Evolutionary conservation across 2,888 invertebrate genomes (phyloP), one percentile per base, ranked within the genome.

Genomic region (Ophonus ardosiacus): DNA sequence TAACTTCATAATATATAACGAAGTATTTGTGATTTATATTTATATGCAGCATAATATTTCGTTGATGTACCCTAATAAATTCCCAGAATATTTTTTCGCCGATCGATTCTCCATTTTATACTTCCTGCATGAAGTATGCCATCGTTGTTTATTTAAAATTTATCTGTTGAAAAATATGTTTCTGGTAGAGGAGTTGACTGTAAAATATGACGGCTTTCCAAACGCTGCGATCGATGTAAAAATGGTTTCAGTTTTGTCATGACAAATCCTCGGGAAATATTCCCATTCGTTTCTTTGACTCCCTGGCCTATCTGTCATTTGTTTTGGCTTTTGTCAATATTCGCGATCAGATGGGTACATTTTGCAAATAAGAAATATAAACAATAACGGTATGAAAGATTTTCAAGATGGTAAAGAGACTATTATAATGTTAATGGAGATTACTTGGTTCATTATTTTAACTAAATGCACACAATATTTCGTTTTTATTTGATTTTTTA

Each of bases 181-280:
- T 40, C 43, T 74, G 43, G 18, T 43, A 13, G 40, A 43, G 40
- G 40, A 74, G 40, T 51, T 74, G 71, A 74, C 43, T 43, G 71
- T 74, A 74, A 74, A 74, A 74, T 74, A 74, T 74, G 71, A 43
- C 43, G 51, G 43, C 71, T 74, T 74, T 38, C 40, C 43, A 74
- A 51, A 74, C 17, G 71, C 18, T 15, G 43, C 71, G 71, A 74
- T 74, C 71, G 40, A 74, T 74, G 43, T 43, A 74, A 74, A 68
- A 74, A 74, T 74, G 71, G 71, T 43, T 74, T 74, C 71, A 43
- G 71, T 43, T 74, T 74, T 74, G 71, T 74, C 43, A 43, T 74
- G 71, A 74, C 71, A 74, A 74, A 74, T 74, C 71, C 40, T 31
- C 68, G 68, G 68, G 31, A 68, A 68, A 68, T 38, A 38, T 15